A percentile compares a stretch with the other conserved stretches of the same genome.
Evolutionary conservation across 2,888 invertebrate species (phyloP).

Genomic region (Nymphalis polychloros): DNA sequence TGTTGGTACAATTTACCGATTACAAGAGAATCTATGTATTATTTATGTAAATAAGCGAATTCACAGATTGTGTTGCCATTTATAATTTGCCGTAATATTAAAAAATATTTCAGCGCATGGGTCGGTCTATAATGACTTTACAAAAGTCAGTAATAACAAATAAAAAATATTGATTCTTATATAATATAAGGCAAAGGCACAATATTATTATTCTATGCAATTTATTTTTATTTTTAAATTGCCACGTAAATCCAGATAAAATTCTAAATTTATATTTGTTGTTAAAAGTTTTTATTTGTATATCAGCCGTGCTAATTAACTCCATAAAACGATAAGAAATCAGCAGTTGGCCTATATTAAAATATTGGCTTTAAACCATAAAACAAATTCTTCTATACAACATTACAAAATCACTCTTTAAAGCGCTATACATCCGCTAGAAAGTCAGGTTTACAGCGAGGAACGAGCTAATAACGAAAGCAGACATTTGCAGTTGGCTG

Average conservation of each 20-base stretch:
- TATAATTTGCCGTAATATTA: too few species aligned
- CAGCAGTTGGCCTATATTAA: slow-evolving; percentile 3
- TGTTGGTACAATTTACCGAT: too few species aligned
- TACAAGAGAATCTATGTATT: too few species aligned
- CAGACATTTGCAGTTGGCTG: slow-evolving; percentile 18
- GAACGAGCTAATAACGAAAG: slow-evolving; percentile 20
- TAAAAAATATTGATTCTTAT: too few species aligned
- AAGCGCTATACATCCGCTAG: background rate
- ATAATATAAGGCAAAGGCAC: too few species aligned
- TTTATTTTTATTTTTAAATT: too few species aligned
- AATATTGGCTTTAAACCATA: background rate
- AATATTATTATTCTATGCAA: background rate
- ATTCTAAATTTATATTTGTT: background rate
- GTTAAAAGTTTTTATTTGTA: background rate
- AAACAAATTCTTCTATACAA: background rate
- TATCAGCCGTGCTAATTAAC: background rate
- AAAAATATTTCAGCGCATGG: too few species aligned
- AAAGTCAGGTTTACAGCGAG: background rate
- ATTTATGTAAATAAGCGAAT: too few species aligned
- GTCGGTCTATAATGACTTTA: too few species aligned
- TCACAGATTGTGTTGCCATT: too few species aligned
- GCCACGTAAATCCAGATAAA: background rate
- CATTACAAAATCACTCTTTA: background rate
- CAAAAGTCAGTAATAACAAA: too few species aligned
- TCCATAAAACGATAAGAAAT: slow-evolving; percentile 7